A percentile compares a stretch with the other conserved stretches of the same genome.
Evolutionary conservation across 1,140 invertebrate genomes (phyloP).

Genomic region (Frieseomelitta varia): DNA sequence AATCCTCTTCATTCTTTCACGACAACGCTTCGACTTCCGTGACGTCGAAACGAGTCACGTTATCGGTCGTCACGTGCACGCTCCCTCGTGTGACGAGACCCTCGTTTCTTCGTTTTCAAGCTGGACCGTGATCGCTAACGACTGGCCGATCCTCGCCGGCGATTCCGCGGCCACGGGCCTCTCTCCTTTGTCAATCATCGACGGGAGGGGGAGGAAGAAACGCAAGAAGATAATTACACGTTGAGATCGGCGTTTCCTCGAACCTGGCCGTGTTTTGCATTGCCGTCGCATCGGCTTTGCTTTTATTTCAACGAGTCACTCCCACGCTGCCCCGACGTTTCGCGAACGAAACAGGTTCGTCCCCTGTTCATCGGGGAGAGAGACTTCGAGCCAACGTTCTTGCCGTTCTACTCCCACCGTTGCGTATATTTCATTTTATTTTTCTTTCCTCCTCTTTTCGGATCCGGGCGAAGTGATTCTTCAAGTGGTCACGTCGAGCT

Average conservation of each 20-base stretch:
- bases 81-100: too few relatives aligned
- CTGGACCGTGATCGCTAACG: neutral
- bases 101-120: constrained; percentile 16
- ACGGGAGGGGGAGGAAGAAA: too few relatives aligned
- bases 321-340: constrained; percentile 35
- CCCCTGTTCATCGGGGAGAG: neutral
- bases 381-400: constrained; percentile 8
- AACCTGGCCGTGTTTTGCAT: constrained; percentile 34
- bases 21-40: neutral
- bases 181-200: constrained; percentile 37
- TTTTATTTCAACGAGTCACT: constrained; percentile 45
- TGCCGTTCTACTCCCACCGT: too few relatives aligned
- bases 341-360: constrained; percentile 29
- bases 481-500: too few relatives aligned
- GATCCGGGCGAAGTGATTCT: too few relatives aligned
- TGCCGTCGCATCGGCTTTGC: constrained; percentile 4
- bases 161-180: constrained; percentile 4
- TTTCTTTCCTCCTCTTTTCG: too few relatives aligned
- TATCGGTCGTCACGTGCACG: neutral
- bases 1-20: neutral
- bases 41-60: neutral
- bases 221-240: constrained; percentile 40
- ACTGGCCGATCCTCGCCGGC: constrained; percentile 10
- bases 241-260: constrained; percentile 35
- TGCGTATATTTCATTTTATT: neutral